Evolutionary conservation across 2,113 vertebrate genomes (phyloP).

Genomic region (Erythrocercus mccallii): DNA sequence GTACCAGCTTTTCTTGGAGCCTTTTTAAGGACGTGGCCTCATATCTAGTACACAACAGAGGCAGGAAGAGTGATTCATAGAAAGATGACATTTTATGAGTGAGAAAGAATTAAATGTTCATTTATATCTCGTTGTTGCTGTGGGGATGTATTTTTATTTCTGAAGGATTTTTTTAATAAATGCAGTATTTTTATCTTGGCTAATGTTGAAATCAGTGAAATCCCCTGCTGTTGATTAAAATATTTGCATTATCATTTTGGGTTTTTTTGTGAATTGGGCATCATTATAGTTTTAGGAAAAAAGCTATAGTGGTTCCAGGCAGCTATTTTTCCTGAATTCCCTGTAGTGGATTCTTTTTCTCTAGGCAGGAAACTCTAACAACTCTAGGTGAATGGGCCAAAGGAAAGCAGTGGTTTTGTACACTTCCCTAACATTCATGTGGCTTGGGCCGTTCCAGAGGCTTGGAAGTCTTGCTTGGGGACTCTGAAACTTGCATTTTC

Average conservation of each 20-base stretch:
- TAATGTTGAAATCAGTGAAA: not conserved
- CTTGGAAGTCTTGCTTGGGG: slow-evolving; percentile 41
- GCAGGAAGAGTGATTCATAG: not conserved
- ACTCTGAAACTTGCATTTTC: slow-evolving; percentile 48
- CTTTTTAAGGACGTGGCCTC: not conserved
- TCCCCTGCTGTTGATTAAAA: not conserved
- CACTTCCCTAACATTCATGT: slow-evolving; percentile 60
- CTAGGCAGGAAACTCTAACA: slow-evolving; percentile 53
- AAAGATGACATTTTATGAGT: not conserved
- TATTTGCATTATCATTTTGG: not conserved
- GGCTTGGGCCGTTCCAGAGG: not conserved
- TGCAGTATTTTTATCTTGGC: not conserved
- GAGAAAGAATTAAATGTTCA: not conserved
- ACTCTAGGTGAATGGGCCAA: slow-evolving; percentile 51
- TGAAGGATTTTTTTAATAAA: not conserved
- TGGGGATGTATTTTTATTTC: not conserved
- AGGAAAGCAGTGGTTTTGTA: slow-evolving; percentile 57
- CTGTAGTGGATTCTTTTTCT: slow-evolving; percentile 54
- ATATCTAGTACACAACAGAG: not conserved
- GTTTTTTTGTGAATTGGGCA: not conserved
- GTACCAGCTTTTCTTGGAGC: not conserved
- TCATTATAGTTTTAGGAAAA: slow-evolving; percentile 7
- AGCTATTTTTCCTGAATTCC: slow-evolving; percentile 49
- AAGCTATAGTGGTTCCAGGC: not conserved
- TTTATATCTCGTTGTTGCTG: not conserved